Evolutionary conservation across 2,888 invertebrate genomes (phyloP).

Genomic region (Ormyrus rosae): DNA sequence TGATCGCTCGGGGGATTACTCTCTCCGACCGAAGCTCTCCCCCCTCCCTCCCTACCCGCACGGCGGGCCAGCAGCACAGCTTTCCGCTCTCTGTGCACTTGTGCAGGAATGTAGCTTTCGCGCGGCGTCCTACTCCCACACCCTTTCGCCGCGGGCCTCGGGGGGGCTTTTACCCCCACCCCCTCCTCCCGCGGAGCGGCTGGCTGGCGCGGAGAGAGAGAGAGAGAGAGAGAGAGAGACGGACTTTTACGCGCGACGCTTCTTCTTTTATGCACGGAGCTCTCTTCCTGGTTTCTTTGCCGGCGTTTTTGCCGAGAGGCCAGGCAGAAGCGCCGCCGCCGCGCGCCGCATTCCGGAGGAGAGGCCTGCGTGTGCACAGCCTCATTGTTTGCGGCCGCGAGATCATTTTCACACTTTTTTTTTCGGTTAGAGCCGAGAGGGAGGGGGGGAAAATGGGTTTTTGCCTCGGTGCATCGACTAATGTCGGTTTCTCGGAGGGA

Average conservation of each 20-base stretch:
- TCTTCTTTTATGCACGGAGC: not conserved
- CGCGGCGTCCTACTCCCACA: constrained; percentile 23
- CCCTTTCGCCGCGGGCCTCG: not conserved
- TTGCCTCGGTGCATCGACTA: no score
- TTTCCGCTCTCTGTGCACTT: not conserved
- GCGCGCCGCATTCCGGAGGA: not conserved
- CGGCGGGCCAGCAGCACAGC: not conserved
- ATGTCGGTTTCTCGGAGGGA: no score
- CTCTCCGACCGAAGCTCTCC: not conserved
- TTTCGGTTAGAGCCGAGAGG: no score
- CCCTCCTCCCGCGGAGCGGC: not conserved
- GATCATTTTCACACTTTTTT: no score
- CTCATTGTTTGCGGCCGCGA: not conserved
- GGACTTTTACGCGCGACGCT: not conserved
- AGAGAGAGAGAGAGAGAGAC: no score
- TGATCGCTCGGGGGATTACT: not conserved
- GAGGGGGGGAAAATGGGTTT: no score
- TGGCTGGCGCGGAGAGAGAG: not conserved
- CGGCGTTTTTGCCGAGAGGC: not conserved
- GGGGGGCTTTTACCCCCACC: not conserved
- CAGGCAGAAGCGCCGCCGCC: no score
- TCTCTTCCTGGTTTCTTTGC: constrained; percentile 3
- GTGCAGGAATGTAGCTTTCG: not conserved
- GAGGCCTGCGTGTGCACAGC: not conserved
- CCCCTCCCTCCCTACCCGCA: not conserved